Evolutionary conservation across 2,797 vertebrate species (phyloP), one percentile per base, ranked within the genome.

Genomic region (Neoniphon sammara): DNA sequence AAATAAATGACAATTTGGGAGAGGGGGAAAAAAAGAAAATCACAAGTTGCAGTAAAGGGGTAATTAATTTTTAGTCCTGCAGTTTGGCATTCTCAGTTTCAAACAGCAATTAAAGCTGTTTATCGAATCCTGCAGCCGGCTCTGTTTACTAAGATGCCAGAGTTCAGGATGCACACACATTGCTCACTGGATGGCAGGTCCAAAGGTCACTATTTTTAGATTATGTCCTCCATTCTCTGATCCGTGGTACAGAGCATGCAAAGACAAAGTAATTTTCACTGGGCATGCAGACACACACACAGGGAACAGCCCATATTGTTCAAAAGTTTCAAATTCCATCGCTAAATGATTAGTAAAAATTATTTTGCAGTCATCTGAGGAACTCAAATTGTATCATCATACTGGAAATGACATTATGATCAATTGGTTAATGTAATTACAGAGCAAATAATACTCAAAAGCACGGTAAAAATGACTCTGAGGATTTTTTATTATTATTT

Each of bases 61-160:
- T 67, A 60, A 57, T 77, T 80, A 8, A 62, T 76, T 80, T 83
- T 18, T 73, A 36, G 55, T 66, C 61, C 42, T 78, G 47, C 78
- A 68, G 49, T 77, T 78, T 81, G 66, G 78, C 69, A 80, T 75
- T 73, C 62, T 83, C 57, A 14, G 54, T 87, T 88, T 86, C 71
- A 80, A 84, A 84, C 67, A 73, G 81, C 85, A 90, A 88, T 92
- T 91, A 86, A 85, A 90, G 72, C 75, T 82, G 64, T 92, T 91
- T 85, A 87, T 83, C 78, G 50, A 87, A 81, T 82, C 44, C 65
- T 36, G 55, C 72, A 69, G 59, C 34, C 57, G 66, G 68, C 70
- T 88, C 82, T 91, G 82, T 93, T 92, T 89, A 90, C 86, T 73
- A 66, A 79, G 57, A 78, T 88, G 88, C 81, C 85, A 86, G 78